Conservation (phyloP, 2,113 vertebrate genomes). For the Lucifuga dentata region DNA sequence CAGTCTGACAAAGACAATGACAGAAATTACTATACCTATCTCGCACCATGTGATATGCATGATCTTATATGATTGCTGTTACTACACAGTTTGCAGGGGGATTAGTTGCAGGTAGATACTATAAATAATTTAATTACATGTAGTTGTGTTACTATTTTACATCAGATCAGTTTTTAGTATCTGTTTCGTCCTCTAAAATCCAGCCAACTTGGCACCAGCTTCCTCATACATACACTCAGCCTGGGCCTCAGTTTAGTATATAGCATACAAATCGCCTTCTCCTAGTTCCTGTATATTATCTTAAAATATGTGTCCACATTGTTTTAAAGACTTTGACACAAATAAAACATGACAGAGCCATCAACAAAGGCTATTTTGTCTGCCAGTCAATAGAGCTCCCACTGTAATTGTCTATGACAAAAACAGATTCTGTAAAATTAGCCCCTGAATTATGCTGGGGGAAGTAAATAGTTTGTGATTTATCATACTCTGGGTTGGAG, state of each 20-base stretch:
- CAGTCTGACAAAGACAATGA: no score
- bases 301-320: constrained; percentile 83
- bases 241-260: constrained; percentile 73
- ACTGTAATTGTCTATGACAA: constrained; percentile 86
- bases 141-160: constrained; percentile 60
- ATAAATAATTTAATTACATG: constrained; percentile 41
- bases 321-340: constrained; percentile 82
- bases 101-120: constrained; percentile 41
- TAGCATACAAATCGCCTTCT: constrained; percentile 73
- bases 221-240: constrained; percentile 62
- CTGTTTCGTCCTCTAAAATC: constrained; percentile 56
- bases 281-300: constrained; percentile 76
- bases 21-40: no score
- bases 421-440: constrained; percentile 88
- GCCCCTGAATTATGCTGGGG: constrained; percentile 80
- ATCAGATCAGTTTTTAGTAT: constrained; percentile 47
- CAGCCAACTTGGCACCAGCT: constrained; percentile 47
- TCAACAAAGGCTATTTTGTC: constrained; percentile 88
- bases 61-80: no score
- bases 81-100: no score
- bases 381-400: constrained; percentile 82
- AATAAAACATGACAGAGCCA: constrained; percentile 87
- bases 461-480: constrained; percentile 86
- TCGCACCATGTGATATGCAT: no score
- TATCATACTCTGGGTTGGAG: constrained; percentile 83